Percentiles rank a stretch among this genome's conserved stretches.
These are phyloP conservation scores for Trachelipus rathkii DNA, from an alignment of 1,140 invertebrate species.

Conservation along the genomic window DNA sequence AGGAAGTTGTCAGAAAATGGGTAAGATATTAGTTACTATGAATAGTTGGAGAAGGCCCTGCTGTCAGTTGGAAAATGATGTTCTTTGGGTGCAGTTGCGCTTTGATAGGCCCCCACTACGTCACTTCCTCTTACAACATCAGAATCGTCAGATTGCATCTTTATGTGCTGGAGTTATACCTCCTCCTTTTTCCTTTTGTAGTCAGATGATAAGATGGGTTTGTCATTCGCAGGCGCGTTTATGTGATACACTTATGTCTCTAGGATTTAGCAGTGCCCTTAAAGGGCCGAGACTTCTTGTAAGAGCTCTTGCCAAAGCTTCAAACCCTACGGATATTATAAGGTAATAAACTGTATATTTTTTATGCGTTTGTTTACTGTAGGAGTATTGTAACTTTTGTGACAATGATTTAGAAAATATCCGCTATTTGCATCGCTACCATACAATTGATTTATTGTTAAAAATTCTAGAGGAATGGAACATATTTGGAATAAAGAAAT, in stretches of 20 bases:
- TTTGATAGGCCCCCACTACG: background rate
- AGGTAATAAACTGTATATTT: background rate
- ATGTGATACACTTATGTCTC: background rate
- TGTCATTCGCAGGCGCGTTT: background rate
- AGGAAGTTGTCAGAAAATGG: background rate
- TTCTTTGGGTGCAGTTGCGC: background rate
- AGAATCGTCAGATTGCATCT: background rate
- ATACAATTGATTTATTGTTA: too few relatives aligned
- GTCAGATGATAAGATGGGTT: background rate
- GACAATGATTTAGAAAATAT: too few relatives aligned
- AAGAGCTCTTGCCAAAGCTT: background rate
- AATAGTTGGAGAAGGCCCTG: background rate
- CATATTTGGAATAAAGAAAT: background rate
- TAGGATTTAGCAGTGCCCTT: background rate
- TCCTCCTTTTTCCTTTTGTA: background rate
- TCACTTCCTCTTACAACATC: background rate
- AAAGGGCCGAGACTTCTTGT: background rate
- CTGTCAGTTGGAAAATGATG: background rate
- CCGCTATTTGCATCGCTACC: too few relatives aligned
- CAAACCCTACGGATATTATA: background rate
- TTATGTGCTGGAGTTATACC: background rate
- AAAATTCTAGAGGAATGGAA: background rate
- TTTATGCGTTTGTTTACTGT: too few relatives aligned
- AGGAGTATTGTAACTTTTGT: too few relatives aligned
- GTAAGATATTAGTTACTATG: background rate